These are phyloP conservation scores for Caenorhabditis sp. DNA, from an alignment of 2,888 invertebrate genomes.

Conservation along the genomic window DNA sequence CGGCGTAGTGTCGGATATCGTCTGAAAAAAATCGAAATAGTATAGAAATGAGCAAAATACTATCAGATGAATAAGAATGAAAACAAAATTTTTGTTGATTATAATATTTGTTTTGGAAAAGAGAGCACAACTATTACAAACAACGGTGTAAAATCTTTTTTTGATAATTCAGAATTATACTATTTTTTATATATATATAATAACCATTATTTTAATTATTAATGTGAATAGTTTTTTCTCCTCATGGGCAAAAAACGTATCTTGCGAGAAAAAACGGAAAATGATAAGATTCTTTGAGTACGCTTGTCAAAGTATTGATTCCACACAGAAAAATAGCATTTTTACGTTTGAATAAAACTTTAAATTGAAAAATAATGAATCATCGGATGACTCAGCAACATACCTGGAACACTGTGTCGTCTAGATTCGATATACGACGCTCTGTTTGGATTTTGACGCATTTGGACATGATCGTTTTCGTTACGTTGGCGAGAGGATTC, in stretches of 20 bases:
- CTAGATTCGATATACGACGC: constrained; percentile 12
- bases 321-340: no score
- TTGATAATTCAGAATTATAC: background rate
- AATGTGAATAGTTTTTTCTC: no score
- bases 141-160: background rate
- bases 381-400: background rate
- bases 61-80: background rate
- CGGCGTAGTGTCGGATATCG: constrained; percentile 42
- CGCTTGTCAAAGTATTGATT: no score
- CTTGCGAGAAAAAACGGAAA: no score
- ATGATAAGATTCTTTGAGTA: no score
- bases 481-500: background rate
- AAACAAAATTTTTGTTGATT: constrained; percentile 1
- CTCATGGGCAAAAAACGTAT: no score
- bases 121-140: background rate
- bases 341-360: no score
- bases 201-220: no score
- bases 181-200: no score
- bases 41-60: background rate
- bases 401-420: constrained; percentile 40
- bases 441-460: background rate
- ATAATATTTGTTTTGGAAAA: background rate
- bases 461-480: background rate
- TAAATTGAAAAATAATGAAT: no score
- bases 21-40: constrained; percentile 16